phyloP scores from a whole-genome alignment of 2,113 vertebrate genomes.

The Octodon degus region DNA sequence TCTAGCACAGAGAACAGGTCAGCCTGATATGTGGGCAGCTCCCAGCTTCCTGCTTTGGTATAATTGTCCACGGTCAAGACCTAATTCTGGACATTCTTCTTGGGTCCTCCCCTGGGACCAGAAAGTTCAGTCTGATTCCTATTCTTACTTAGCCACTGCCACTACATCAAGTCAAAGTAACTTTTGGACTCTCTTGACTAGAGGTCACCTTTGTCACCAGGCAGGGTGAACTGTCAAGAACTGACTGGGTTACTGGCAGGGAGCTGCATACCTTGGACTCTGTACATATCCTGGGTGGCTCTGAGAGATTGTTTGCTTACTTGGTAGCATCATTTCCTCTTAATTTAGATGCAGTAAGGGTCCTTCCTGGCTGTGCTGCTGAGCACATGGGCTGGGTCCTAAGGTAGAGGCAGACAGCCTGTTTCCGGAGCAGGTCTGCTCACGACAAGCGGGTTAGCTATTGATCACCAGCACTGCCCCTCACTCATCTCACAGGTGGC shows the following conservation, averaged over 20 bases:
- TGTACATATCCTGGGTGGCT: background rate
- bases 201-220: conserved; percentile 7
- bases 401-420: background rate
- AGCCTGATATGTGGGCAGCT: conserved; percentile 59
- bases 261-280: background rate
- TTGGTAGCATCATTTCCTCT: conserved; percentile 33
- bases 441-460: conserved; percentile 69
- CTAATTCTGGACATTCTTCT: conserved; percentile 73
- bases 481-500: conserved; percentile 23
- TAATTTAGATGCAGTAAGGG: conserved; percentile 66
- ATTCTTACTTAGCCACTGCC: conserved; percentile 62
- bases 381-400: background rate
- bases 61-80: conserved; percentile 51
- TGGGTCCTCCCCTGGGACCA: conserved; percentile 57
- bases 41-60: conserved; percentile 68
- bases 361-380: background rate
- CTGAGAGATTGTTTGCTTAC: background rate
- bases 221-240: background rate
- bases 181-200: background rate
- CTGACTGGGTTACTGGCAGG: background rate
- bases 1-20: conserved; percentile 46
- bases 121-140: conserved; percentile 43
- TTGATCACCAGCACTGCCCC: conserved; percentile 73
- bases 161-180: background rate
- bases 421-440: conserved; percentile 78